Percentiles rank a stretch among this genome's conserved stretches.
Conservation (phyloP, 1,140 invertebrate genomes). For the Cotesia glomerata region DNA sequence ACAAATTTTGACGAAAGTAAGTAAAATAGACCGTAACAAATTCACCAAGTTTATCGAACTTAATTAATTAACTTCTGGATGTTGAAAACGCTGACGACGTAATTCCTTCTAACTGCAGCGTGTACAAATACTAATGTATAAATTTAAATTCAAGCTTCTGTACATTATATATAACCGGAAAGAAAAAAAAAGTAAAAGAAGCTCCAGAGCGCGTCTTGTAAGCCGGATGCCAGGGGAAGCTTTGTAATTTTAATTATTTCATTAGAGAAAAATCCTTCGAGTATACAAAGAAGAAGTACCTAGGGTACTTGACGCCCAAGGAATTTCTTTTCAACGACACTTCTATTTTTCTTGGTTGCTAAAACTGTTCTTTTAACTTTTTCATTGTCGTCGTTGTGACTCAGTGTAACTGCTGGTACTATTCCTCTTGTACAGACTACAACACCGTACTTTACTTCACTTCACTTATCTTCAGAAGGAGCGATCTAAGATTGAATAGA, state of each 20-base stretch:
- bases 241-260: slow-evolving; percentile 57
- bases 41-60: slow-evolving; percentile 14
- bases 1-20: neutral
- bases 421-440: too few relatives aligned
- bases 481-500: too few relatives aligned
- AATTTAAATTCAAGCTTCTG: neutral
- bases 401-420: too few relatives aligned
- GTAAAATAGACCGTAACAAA: slow-evolving; percentile 13
- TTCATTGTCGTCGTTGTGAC: neutral
- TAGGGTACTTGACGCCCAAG: slow-evolving; percentile 9
- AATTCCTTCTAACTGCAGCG: slow-evolving; percentile 9
- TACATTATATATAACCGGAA: neutral
- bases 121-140: neutral
- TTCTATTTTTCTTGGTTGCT: slow-evolving; percentile 6
- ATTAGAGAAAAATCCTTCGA: slow-evolving; percentile 45
- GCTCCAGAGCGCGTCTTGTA: neutral
- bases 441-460: too few relatives aligned
- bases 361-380: neutral
- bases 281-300: slow-evolving; percentile 34
- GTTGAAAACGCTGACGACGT: slow-evolving; percentile 2
- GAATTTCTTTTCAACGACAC: slow-evolving; percentile 17
- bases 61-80: slow-evolving; percentile 12
- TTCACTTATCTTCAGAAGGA: too few relatives aligned
- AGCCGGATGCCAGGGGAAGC: slow-evolving; percentile 29
- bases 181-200: slow-evolving; percentile 7